Conservation (phyloP, 2,888 invertebrate species). For the Monopis laevigella region DNA sequence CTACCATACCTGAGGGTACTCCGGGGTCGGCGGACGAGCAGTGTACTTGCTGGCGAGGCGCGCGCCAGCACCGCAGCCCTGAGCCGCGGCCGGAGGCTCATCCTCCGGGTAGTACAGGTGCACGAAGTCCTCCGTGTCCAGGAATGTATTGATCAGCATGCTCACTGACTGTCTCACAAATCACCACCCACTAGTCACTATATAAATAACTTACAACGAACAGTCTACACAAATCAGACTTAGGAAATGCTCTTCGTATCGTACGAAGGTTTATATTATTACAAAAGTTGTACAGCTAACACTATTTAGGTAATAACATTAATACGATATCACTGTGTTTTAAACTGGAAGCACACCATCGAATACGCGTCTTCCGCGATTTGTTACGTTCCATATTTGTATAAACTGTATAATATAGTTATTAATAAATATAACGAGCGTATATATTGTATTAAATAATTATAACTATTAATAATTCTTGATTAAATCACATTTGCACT, state of each 20-base stretch:
- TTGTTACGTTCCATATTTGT: constrained; percentile 49
- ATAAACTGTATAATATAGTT: neutral
- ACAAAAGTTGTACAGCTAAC: too few species aligned
- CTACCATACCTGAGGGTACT: constrained; percentile 58
- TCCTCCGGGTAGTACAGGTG: constrained; percentile 60
- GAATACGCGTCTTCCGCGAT: constrained; percentile 27
- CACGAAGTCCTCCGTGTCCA: constrained; percentile 67
- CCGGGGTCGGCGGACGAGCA: constrained; percentile 46
- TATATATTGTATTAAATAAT: constrained; percentile 10
- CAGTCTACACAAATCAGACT: constrained; percentile 52
- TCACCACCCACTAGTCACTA: constrained; percentile 22
- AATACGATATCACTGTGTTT: constrained; percentile 15
- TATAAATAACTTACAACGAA: constrained; percentile 38
- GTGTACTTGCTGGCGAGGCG: constrained; percentile 57
- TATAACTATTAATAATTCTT: constrained; percentile 24
- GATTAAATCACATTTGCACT: constrained; percentile 57
- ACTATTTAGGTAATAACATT: constrained; percentile 32
- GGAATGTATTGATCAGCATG: constrained; percentile 63
- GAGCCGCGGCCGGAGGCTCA: constrained; percentile 37
- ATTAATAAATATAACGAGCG: constrained; percentile 7
- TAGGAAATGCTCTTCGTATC: constrained; percentile 28
- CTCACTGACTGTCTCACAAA: constrained; percentile 22
- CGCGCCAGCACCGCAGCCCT: constrained; percentile 57
- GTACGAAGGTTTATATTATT: neutral
- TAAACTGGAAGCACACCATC: constrained; percentile 45